Base-by-base conservation (phyloP, 2,797 vertebrate genomes). In the Eutrigla gurnardus region DNA sequence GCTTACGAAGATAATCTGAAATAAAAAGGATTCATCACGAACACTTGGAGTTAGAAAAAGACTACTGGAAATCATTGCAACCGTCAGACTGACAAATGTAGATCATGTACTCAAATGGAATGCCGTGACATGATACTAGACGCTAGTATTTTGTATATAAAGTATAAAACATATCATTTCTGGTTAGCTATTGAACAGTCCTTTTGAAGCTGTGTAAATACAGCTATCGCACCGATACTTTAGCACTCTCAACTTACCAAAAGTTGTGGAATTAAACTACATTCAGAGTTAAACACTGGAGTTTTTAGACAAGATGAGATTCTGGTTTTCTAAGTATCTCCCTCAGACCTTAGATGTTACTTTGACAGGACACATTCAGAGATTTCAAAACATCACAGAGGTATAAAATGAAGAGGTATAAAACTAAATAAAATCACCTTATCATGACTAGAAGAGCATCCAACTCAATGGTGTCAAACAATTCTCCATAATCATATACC, bases 381-480 rank as follows among this genome's bases (percentile, higher is more conserved):
- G 66, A 84, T 59, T 83, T 83, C 73, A 79, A 86, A 74, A 89
- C 58, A 81, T 83, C 57, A 82, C 65, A 69, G 87, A 89, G 78
- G 80, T 89, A 91, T 75, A 88, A 82, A 85, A 88, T 75, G 14
- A 81, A 77, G 67, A 87, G 68, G 73, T 80, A 68, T 70, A 67
- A 80, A 86, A 82, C 0, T 32, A 13, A 80, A 80, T 39, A 70
- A 89, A 88, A 86, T 86, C 83, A 87, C 80, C 69, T 65, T 75
- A 75, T 93, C 90, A 81, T 91, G 91, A 91, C 87, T n/a, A 68
- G 84, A 89, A 83, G 88, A 82, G 77, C 80, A 69, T 70, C 62
- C 49, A 65, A 84, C 62, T 67, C 62, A 65, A 42, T 10, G 65
- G 78, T 65, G 55, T 72, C 66, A 75, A 70, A 82, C 66, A 65